phyloP scores from a whole-genome alignment of 2,797 vertebrate species.

The Onychomys leucogaster region DNA sequence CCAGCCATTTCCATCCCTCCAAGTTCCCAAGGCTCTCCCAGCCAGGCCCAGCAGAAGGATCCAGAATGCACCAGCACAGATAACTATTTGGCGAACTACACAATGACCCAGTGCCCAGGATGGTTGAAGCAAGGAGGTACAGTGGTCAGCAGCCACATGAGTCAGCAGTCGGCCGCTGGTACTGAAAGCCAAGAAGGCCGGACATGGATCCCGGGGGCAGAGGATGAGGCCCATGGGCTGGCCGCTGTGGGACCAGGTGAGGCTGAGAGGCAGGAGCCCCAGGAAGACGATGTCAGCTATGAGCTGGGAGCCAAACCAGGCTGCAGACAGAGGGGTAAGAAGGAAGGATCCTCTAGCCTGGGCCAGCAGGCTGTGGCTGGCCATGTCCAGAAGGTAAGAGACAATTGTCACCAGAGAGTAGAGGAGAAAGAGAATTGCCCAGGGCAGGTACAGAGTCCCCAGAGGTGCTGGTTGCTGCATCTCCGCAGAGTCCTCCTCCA shows the following conservation, averaged over 20 bases:
- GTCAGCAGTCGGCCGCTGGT: not conserved
- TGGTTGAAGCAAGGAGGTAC: rapidly evolving
- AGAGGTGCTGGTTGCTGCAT: rapidly evolving
- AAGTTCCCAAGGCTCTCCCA: rapidly evolving
- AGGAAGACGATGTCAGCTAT: not conserved
- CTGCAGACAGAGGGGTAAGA: rapidly evolving
- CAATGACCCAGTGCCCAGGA: not conserved
- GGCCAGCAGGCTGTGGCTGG: not conserved
- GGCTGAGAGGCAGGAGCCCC: not conserved
- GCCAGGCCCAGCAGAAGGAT: not conserved
- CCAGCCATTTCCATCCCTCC: rapidly evolving
- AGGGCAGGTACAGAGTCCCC: rapidly evolving
- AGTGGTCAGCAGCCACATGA: rapidly evolving
- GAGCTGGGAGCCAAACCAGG: not conserved
- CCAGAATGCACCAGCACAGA: not conserved
- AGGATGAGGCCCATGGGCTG: not conserved
- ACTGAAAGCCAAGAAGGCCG: not conserved
- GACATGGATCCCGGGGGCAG: not conserved
- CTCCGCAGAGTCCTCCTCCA: not conserved
- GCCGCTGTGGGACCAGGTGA: not conserved
- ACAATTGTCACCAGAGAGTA: not conserved
- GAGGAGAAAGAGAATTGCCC: not conserved
- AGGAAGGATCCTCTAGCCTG: too few relatives aligned
- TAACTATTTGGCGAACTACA: rapidly evolving
- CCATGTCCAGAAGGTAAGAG: not conserved